These are phyloP conservation scores for Sphyrna mokarran DNA, from an alignment of 2,113 vertebrate species.

Conservation along the genomic window DNA sequence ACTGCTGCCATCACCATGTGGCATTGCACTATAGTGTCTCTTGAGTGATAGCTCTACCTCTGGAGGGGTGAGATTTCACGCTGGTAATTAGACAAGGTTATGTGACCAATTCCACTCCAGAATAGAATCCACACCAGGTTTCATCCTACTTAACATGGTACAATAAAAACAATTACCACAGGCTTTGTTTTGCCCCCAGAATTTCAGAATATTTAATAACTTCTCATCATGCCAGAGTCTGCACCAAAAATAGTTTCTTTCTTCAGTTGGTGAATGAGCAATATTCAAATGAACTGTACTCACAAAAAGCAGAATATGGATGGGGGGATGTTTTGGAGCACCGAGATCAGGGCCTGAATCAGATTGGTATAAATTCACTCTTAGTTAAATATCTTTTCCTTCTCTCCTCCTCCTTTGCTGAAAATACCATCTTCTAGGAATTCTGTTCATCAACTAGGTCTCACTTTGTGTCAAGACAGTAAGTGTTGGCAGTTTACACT, in stretches of 20 bases:
- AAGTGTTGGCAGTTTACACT: not conserved
- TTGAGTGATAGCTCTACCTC: slow-evolving; percentile 25
- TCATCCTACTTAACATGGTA: not conserved
- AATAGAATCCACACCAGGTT: slow-evolving; percentile 8
- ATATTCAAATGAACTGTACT: not conserved
- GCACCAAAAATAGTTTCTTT: not conserved
- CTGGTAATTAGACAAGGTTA: slow-evolving; percentile 30
- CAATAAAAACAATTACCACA: slow-evolving; percentile 10
- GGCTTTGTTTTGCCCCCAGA: not conserved
- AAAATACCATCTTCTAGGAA: not conserved
- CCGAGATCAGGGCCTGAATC: not conserved
- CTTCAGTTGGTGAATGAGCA: not conserved
- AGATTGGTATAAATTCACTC: not conserved
- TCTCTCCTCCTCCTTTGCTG: not conserved
- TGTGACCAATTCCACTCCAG: slow-evolving; percentile 22
- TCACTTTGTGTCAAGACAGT: not conserved
- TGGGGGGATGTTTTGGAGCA: not conserved
- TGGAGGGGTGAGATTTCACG: slow-evolving; percentile 32
- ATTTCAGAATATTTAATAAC: slow-evolving; percentile 7
- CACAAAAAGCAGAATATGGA: not conserved
- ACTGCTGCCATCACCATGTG: slow-evolving; percentile 4
- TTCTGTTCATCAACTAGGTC: not conserved
- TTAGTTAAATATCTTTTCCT: not conserved
- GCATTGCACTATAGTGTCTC: slow-evolving; percentile 5
- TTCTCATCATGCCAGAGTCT: not conserved